Conservation (phyloP, 2,888 invertebrate genomes). For the Macrophya annulata region DNA sequence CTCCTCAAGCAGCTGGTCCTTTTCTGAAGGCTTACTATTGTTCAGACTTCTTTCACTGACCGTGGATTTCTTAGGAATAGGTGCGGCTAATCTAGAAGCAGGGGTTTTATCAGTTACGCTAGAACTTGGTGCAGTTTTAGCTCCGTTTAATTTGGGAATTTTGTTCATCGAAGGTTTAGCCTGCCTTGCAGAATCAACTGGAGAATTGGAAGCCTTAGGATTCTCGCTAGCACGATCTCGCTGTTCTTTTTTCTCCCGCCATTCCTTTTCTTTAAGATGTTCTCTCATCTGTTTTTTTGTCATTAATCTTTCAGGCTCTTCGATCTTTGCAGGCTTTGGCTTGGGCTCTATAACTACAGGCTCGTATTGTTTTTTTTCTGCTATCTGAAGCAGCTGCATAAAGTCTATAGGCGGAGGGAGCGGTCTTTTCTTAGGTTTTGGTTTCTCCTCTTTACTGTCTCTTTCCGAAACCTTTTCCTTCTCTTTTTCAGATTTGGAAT, state of each 20-base stretch:
- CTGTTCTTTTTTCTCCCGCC: constrained; percentile 80
- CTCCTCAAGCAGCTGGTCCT: constrained; percentile 72
- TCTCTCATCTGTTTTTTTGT: constrained; percentile 91
- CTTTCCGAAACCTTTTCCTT: constrained; percentile 72
- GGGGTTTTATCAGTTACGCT: constrained; percentile 34
- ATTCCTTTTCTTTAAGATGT: constrained; percentile 87
- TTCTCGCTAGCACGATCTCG: constrained; percentile 64
- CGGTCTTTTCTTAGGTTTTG: constrained; percentile 83
- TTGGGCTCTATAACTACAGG: constrained; percentile 85
- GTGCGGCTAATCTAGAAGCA: constrained; percentile 20
- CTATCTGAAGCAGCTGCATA: constrained; percentile 89
- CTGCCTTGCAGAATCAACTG: constrained; percentile 48
- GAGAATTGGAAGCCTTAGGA: constrained; percentile 42
- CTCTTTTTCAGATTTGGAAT: constrained; percentile 77
- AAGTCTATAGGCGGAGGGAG: constrained; percentile 91
- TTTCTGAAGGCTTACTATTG: constrained; percentile 64
- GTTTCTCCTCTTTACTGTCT: constrained; percentile 79
- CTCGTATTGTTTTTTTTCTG: constrained; percentile 91
- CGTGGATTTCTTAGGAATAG: constrained; percentile 55
- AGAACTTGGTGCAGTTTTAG: constrained; percentile 58
- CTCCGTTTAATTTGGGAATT: constrained; percentile 64
- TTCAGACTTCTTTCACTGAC: constrained; percentile 51
- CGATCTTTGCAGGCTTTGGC: constrained; percentile 75
- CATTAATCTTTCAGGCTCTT: constrained; percentile 86
- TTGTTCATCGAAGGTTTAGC: constrained; percentile 61